A percentile compares a stretch with the other conserved stretches of the same genome.
phyloP scores from a whole-genome alignment of 2,888 invertebrate species.

The Pollenia angustigena region DNA sequence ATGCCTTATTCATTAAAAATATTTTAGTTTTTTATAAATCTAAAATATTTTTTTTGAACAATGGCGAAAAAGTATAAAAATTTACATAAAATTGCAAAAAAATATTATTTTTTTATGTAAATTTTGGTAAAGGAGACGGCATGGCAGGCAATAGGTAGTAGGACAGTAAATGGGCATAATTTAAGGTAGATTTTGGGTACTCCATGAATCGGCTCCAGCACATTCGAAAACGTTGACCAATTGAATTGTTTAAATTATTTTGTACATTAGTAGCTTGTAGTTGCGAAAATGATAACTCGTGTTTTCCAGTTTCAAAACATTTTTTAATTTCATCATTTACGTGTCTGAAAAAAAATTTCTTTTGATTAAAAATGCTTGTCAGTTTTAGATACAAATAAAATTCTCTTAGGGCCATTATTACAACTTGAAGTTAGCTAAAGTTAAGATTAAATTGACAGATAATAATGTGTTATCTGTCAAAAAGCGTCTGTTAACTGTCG shows the following conservation, averaged over 20 bases:
- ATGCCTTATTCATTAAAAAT: no score
- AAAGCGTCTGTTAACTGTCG: no score
- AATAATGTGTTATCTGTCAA: no score
- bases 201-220: slow-evolving; percentile 64
- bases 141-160: slow-evolving; percentile 76
- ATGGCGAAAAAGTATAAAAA: no score
- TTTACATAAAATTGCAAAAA: no score
- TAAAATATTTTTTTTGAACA: no score
- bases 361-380: no score
- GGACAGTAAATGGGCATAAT: slow-evolving; percentile 69
- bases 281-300: slow-evolving; percentile 45
- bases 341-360: neutral
- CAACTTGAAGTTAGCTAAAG: no score
- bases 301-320: neutral
- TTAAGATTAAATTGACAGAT: no score
- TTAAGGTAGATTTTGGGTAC: slow-evolving; percentile 66
- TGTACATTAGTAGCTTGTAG: slow-evolving; percentile 36
- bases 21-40: no score
- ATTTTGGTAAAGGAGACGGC: slow-evolving; percentile 67
- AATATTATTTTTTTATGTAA: neutral
- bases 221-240: slow-evolving; percentile 64
- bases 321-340: neutral
- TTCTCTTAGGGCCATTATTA: no score
- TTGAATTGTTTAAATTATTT: slow-evolving; percentile 54
- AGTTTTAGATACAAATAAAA: no score